These are phyloP conservation scores for Xyliphius kryptos DNA, from an alignment of 2,113 vertebrate species.

Conservation along the genomic window DNA sequence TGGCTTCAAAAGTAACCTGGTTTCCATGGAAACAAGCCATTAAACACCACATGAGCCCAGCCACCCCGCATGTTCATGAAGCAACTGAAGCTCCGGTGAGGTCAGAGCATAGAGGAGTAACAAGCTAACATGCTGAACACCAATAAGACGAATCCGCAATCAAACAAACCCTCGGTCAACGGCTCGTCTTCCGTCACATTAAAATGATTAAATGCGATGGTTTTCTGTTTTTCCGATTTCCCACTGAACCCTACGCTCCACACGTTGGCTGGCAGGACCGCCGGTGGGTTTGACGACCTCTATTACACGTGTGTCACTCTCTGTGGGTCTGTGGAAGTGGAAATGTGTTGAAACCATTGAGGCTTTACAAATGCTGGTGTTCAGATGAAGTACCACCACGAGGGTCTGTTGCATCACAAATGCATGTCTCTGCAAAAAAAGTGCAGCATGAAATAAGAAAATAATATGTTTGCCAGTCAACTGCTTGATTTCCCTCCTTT, in stretches of 20 bases:
- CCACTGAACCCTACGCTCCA: conserved; percentile 18
- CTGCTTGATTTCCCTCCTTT: background rate
- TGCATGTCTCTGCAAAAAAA: background rate
- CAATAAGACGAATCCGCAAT: conserved; percentile 2
- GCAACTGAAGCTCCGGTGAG: conserved; percentile 30
- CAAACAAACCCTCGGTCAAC: background rate
- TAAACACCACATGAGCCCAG: conserved; percentile 38
- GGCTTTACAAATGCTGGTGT: conserved; percentile 19
- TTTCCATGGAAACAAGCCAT: conserved; percentile 64
- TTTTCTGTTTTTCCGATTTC: conserved; percentile 17
- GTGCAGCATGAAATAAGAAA: conserved; percentile 7
- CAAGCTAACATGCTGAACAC: background rate
- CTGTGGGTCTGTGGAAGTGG: conserved; percentile 32
- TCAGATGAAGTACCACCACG: conserved; percentile 7
- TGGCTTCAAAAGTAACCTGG: conserved; percentile 53
- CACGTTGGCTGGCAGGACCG: conserved; percentile 5
- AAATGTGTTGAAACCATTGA: conserved; percentile 34
- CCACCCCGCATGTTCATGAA: conserved; percentile 34
- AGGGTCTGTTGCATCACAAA: conserved; percentile 6
- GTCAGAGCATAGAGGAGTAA: background rate
- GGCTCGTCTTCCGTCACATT: background rate
- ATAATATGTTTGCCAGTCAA: conserved; percentile 7
- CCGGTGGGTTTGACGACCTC: conserved; percentile 19
- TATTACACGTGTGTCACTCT: conserved; percentile 37
- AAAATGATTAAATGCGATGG: background rate